Evolutionary conservation across 2,888 invertebrate species (phyloP).

Genomic region (Polydrusus pterygomalis): DNA sequence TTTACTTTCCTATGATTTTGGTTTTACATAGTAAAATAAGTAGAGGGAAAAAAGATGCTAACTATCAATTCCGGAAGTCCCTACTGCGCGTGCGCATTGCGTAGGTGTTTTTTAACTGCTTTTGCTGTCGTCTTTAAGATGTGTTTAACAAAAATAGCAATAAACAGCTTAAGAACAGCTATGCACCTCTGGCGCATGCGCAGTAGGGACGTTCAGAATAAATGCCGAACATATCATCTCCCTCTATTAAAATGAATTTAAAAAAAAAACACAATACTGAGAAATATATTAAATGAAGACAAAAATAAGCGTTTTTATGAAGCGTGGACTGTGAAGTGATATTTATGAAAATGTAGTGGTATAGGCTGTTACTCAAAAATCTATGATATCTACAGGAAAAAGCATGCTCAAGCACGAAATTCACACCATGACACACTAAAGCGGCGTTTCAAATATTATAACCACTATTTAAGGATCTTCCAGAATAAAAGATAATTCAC

Average conservation of each 20-base stretch:
- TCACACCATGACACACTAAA: slow-evolving; percentile 41
- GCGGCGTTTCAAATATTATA: slow-evolving; percentile 19
- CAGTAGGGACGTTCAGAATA: no score
- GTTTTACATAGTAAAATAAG: slow-evolving; percentile 26
- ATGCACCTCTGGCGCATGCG: no score
- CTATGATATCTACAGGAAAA: slow-evolving; percentile 33
- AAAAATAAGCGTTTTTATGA: slow-evolving; percentile 52
- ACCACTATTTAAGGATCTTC: not conserved
- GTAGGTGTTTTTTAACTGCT: no score
- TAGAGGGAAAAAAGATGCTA: no score
- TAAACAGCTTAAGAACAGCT: no score
- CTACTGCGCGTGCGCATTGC: no score
- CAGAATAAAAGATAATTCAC: not conserved
- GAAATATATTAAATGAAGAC: slow-evolving; percentile 37
- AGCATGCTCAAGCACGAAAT: slow-evolving; percentile 44
- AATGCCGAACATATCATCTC: no score
- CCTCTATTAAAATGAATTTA: no score
- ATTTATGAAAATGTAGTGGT: slow-evolving; percentile 43
- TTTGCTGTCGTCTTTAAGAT: no score
- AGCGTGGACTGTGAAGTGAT: slow-evolving; percentile 45
- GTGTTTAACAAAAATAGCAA: no score
- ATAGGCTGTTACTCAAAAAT: slow-evolving; percentile 31
- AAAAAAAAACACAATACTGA: slow-evolving; percentile 24
- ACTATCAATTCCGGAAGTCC: no score
- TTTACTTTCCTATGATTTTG: slow-evolving; percentile 7